These are phyloP conservation scores for Gymnodraco acuticeps DNA, from an alignment of 2,797 vertebrate species.

Conservation along the genomic window DNA sequence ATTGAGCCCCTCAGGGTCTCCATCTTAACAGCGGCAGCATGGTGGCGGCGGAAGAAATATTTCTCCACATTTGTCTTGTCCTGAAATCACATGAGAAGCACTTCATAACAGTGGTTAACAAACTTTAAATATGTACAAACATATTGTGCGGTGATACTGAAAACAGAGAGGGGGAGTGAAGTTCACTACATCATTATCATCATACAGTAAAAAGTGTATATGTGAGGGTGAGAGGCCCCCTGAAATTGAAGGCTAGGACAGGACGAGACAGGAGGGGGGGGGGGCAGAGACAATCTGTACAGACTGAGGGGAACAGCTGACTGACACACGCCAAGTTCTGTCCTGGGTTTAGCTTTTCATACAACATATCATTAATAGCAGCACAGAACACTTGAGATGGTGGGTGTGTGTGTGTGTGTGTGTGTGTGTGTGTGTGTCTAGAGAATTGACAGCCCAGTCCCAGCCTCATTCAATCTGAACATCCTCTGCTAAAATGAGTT, in stretches of 20 bases:
- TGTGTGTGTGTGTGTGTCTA: neutral
- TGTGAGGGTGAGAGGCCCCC: neutral
- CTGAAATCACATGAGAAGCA: constrained; percentile 15
- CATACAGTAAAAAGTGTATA: constrained; percentile 78
- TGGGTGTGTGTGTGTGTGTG: neutral
- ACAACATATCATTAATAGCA: neutral
- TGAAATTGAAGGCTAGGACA: neutral
- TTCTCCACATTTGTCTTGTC: constrained; percentile 5
- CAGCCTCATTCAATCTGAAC: constrained; percentile 21
- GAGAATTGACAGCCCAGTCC: constrained; percentile 17
- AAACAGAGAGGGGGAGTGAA: constrained; percentile 21
- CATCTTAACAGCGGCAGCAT: constrained; percentile 3
- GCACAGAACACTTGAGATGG: constrained; percentile 25
- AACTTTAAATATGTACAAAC: constrained; percentile 89
- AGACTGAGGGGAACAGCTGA: constrained; percentile 17
- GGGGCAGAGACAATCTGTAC: neutral
- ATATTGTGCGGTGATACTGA: constrained; percentile 82
- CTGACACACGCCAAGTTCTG: constrained; percentile 18
- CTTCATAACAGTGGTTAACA: constrained; percentile 72
- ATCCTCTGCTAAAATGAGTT: constrained; percentile 24
- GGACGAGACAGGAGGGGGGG: neutral
- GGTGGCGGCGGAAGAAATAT: constrained; percentile 5
- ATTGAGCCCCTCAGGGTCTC: neutral
- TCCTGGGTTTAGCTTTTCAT: neutral
- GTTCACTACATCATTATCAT: constrained; percentile 73